Conservation (phyloP, 2,113 vertebrate genomes). For the Epinephelus cyanopodus region DNA sequence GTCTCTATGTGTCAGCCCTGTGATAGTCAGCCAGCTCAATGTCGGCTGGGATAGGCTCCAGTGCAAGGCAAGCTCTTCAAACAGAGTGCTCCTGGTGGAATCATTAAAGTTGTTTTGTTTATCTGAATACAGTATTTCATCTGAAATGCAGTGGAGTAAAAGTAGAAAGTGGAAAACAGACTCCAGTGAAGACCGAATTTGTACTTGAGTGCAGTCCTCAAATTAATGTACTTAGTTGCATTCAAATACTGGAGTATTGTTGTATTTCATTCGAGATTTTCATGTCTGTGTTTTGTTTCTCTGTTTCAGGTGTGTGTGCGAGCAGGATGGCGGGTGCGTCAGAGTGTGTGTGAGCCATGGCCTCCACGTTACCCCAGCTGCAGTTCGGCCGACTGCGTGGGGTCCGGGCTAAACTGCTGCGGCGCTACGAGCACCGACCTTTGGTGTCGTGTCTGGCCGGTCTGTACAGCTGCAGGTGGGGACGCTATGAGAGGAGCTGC, state of each 20-base stretch:
- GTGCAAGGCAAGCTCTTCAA: too few species aligned
- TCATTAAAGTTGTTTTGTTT: too few species aligned
- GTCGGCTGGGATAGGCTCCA: too few species aligned
- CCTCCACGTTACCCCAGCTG: constrained; percentile 76
- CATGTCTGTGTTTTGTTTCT: neutral
- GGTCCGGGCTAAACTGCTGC: constrained; percentile 80
- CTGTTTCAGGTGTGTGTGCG: constrained; percentile 20
- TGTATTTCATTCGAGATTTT: neutral
- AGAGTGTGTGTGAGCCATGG: constrained; percentile 66
- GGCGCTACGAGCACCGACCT: constrained; percentile 83
- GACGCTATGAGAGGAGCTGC: constrained; percentile 76
- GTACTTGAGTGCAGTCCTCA: too few species aligned
- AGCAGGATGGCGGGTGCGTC: constrained; percentile 24
- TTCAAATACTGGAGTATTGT: neutral
- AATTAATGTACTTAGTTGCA: neutral
- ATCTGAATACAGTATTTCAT: too few species aligned
- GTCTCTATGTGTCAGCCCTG: too few species aligned
- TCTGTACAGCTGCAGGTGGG: constrained; percentile 89
- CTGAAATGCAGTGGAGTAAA: too few species aligned
- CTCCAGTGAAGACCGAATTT: too few species aligned
- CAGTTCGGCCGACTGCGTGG: constrained; percentile 82
- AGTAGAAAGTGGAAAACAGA: too few species aligned
- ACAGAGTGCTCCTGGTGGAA: too few species aligned
- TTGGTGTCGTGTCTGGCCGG: constrained; percentile 87
- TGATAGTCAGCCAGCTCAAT: too few species aligned